A percentile compares a stretch with the other conserved stretches of the same genome.
These are phyloP conservation scores for Myathropa florea DNA, from an alignment of 2,888 invertebrate genomes.

Conservation along the genomic window DNA sequence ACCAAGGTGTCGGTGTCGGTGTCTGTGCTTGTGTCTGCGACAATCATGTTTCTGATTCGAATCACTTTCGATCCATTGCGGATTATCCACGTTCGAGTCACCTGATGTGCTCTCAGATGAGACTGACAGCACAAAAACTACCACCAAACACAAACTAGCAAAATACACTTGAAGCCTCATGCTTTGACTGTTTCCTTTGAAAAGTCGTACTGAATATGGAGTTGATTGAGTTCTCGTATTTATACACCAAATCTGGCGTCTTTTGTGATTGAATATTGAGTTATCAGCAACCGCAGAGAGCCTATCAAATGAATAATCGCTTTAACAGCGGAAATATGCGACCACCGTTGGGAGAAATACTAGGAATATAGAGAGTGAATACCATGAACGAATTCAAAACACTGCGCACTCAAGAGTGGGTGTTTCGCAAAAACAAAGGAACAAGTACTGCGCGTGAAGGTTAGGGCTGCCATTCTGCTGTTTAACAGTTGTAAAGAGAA, in stretches of 20 bases:
- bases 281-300: background rate
- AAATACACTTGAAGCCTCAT: background rate
- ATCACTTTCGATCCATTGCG: background rate
- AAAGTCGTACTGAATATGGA: background rate
- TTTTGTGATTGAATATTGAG: background rate
- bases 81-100: background rate
- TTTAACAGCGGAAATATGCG: background rate
- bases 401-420: background rate
- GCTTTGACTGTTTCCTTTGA: background rate
- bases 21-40: no score
- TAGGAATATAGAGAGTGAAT: background rate
- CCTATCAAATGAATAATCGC: background rate
- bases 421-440: background rate
- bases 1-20: no score
- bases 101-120: background rate
- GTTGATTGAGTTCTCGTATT: background rate
- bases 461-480: background rate
- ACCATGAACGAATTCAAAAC: background rate
- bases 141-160: background rate
- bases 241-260: background rate
- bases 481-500: no score
- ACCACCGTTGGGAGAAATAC: background rate
- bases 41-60: no score
- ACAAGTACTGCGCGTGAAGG: background rate
- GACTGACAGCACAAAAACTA: background rate